Conservation (phyloP, 1,140 invertebrate genomes). For the Helicoverpa zea region DNA sequence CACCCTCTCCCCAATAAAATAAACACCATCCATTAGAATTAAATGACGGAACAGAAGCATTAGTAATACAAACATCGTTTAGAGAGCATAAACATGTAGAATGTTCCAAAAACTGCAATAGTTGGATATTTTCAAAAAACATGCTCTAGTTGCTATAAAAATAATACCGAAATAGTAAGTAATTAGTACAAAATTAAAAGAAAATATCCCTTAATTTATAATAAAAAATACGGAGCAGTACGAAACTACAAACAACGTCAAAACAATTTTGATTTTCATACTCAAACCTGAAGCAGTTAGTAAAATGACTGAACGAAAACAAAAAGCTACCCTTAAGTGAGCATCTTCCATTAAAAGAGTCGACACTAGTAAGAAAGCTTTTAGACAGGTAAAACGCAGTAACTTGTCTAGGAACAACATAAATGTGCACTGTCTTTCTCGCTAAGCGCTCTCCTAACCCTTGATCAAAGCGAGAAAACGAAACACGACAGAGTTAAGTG, state of each 20-base stretch:
- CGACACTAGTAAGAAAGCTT: too few relatives aligned
- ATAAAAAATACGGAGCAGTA: too few relatives aligned
- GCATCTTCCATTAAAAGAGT: too few relatives aligned
- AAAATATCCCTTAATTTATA: too few relatives aligned
- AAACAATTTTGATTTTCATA: too few relatives aligned
- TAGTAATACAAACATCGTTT: slow-evolving; percentile 3
- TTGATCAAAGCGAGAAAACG: slow-evolving; percentile 8
- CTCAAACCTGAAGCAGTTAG: too few relatives aligned
- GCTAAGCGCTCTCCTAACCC: not conserved
- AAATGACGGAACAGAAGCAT: slow-evolving; percentile 22
- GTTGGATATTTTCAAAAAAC: not conserved
- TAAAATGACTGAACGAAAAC: too few relatives aligned
- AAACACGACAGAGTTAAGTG: not conserved
- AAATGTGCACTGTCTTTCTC: not conserved
- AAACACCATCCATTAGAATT: slow-evolving; percentile 36
- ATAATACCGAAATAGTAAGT: not conserved
- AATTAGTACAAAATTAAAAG: too few relatives aligned
- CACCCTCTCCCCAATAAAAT: not conserved
- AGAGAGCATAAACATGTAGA: slow-evolving; percentile 5
- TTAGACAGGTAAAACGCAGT: not conserved
- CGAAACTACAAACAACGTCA: too few relatives aligned
- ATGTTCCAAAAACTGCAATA: not conserved
- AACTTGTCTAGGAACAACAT: not conserved
- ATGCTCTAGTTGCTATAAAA: not conserved
- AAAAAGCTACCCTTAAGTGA: too few relatives aligned